Evolutionary conservation across 2,888 invertebrate genomes (phyloP).

Genomic region (Oxystoma pomonae): DNA sequence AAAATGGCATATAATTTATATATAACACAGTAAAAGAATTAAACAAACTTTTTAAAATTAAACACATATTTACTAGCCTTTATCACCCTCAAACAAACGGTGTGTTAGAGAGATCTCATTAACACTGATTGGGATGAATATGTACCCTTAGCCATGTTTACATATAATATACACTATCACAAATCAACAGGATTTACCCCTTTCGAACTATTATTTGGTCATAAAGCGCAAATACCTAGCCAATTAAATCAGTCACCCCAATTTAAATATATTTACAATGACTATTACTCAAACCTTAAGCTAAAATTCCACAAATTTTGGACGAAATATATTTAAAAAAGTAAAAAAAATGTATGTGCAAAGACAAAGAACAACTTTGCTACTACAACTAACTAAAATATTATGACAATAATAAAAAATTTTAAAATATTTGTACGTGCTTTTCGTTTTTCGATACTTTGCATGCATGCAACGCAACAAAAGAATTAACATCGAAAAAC

Average conservation of each 20-base stretch:
- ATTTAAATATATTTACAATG: constrained; percentile 32
- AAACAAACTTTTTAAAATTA: constrained; percentile 34
- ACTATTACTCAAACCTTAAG: constrained; percentile 25
- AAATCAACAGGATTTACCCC: constrained; percentile 1
- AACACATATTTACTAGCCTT: constrained; percentile 33
- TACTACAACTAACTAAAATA: too few species aligned
- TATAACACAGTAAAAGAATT: constrained; percentile 36
- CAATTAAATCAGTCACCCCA: constrained; percentile 14
- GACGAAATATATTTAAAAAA: too few species aligned
- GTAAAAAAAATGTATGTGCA: too few species aligned
- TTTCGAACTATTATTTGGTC: constrained; percentile 1
- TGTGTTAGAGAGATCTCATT: not conserved
- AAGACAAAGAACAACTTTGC: too few species aligned
- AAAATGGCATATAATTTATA: constrained; percentile 35
- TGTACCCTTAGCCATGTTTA: constrained; percentile 9
- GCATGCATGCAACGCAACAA: too few species aligned
- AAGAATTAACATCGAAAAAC: too few species aligned
- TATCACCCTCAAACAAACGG: constrained; percentile 37
- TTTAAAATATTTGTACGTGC: too few species aligned
- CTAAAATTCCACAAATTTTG: constrained; percentile 28
- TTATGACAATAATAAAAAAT: too few species aligned
- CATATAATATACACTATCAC: constrained; percentile 12
- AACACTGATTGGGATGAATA: constrained; percentile 4
- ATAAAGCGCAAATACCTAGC: not conserved
- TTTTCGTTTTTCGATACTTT: too few species aligned